These are phyloP conservation scores for Drosophila prostipennis DNA, from an alignment of 2,888 invertebrate species.

Conservation along the genomic window DNA sequence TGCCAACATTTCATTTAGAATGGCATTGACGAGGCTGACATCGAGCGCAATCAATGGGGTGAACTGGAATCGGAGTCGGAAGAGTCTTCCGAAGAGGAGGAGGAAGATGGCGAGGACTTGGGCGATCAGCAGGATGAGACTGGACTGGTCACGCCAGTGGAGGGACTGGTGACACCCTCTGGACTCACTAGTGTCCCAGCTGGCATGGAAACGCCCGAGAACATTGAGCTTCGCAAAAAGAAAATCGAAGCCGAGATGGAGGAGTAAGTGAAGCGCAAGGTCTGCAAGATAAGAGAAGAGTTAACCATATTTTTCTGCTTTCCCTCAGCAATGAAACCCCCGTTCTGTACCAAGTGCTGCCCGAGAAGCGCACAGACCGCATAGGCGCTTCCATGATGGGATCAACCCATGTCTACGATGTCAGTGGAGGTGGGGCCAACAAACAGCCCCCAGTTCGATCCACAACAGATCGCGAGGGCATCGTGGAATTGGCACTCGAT, in stretches of 20 bases:
- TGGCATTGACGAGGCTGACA: slow-evolving; percentile 91
- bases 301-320: not conserved
- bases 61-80: slow-evolving; percentile 95
- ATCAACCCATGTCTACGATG: slow-evolving; percentile 98
- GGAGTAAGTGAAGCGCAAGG: slow-evolving; percentile 86
- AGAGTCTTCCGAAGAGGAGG: slow-evolving; percentile 87
- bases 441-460: slow-evolving; percentile 84
- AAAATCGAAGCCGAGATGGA: slow-evolving; percentile 98
- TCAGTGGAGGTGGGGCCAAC: slow-evolving; percentile 89
- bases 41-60: slow-evolving; percentile 98
- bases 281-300: no score
- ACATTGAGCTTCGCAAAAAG: slow-evolving; percentile 98
- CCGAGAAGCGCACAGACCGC: slow-evolving; percentile 96
- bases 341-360: slow-evolving; percentile 96
- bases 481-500: slow-evolving; percentile 97
- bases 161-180: slow-evolving; percentile 97
- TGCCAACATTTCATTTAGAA: slow-evolving; percentile 83
- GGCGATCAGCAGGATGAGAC: slow-evolving; percentile 88
- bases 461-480: slow-evolving; percentile 86
- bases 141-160: slow-evolving; percentile 96
- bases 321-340: slow-evolving; percentile 93
- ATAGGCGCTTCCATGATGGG: slow-evolving; percentile 98
- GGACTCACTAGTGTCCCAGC: slow-evolving; percentile 96
- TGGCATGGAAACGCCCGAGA: slow-evolving; percentile 99
- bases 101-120: slow-evolving; percentile 87